A percentile compares a stretch with the other conserved stretches of the same genome.
Conservation (phyloP, 2,113 vertebrate species). For the Tenrec ecaudatus region DNA sequence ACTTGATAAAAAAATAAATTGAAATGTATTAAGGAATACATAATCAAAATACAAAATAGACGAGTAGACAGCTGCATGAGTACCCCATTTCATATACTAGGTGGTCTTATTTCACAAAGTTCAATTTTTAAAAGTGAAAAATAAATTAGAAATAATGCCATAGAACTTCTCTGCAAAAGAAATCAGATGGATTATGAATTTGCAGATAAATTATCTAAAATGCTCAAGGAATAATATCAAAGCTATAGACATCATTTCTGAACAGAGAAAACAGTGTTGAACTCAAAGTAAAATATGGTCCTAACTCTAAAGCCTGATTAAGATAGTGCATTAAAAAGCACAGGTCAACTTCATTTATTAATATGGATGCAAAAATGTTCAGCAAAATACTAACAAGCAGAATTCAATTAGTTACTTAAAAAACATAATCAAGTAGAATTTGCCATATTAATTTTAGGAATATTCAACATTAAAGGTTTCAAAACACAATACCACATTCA, state of each 20-base stretch:
- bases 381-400: slow-evolving; percentile 40
- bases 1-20: slow-evolving; percentile 46
- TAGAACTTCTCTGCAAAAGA: neutral
- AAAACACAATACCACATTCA: slow-evolving; percentile 33
- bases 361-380: slow-evolving; percentile 35
- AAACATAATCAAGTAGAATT: slow-evolving; percentile 4
- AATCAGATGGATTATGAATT: slow-evolving; percentile 15
- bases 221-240: neutral
- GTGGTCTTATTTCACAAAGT: slow-evolving; percentile 50
- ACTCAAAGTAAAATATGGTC: slow-evolving; percentile 26
- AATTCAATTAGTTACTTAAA: slow-evolving; percentile 44
- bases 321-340: slow-evolving; percentile 5
- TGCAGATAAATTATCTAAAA: slow-evolving; percentile 52
- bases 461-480: slow-evolving; percentile 45
- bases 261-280: slow-evolving; percentile 43
- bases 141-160: slow-evolving; percentile 30
- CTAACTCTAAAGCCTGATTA: slow-evolving; percentile 2
- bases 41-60: slow-evolving; percentile 48
- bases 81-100: slow-evolving; percentile 27
- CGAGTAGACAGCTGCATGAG: neutral
- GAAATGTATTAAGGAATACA: slow-evolving; percentile 46
- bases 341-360: slow-evolving; percentile 38
- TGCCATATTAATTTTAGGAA: slow-evolving; percentile 28
- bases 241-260: slow-evolving; percentile 38
- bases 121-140: slow-evolving; percentile 45